Evolutionary conservation across 2,797 vertebrate species (phyloP), one percentile per base, ranked within the genome.

Genomic region (Sebastes wilsoni): DNA sequence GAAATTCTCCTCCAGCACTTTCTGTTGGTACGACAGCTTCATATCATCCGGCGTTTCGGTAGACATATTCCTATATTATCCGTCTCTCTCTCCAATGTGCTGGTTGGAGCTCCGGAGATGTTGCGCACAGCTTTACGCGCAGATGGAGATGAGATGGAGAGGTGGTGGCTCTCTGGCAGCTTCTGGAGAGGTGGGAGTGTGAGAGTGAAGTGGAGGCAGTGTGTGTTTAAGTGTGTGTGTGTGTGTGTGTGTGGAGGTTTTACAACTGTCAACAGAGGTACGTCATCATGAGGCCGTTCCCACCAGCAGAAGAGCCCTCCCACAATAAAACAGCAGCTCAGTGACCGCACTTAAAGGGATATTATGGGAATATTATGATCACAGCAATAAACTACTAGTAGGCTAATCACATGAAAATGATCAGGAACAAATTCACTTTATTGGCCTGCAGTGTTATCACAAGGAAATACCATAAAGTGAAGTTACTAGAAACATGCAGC

Each of bases 1-100:
- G 89, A 99, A 99, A 81, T 97, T 97, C 46, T 97, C 90, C 93
- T 99, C 98, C 95, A 99, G 95, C 75, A 96, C 89, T 54, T 96
- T 55, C 95, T 99, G 98, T 20, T 98, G 96, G 67, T 97, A 94
- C 2, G 96, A 96, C 89, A 96, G 95, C 54, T 92, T 88, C 88
- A 85, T 36, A 42, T 61, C 28, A 23, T 86, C 83, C 81, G 42
- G 72, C 20, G 79, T 64, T 9, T 79, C 30, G 11, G 91, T 89
- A 28, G 93, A 81, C 95, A 67, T 67, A 25, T 55, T 68, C 70
- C 49, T 6, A 0, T 12, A 0, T 22, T 9, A 9, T 6, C 7
- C 49, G 6, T 55, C 25, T 14, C 4, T 62, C 42, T 49, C 42
- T 13, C 6, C 42, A 20, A 2, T 49, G 16, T 49, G 9, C 13